These are phyloP conservation scores for Dromiciops gliroides DNA, from an alignment of 2,113 vertebrate genomes.

Conservation along the genomic window DNA sequence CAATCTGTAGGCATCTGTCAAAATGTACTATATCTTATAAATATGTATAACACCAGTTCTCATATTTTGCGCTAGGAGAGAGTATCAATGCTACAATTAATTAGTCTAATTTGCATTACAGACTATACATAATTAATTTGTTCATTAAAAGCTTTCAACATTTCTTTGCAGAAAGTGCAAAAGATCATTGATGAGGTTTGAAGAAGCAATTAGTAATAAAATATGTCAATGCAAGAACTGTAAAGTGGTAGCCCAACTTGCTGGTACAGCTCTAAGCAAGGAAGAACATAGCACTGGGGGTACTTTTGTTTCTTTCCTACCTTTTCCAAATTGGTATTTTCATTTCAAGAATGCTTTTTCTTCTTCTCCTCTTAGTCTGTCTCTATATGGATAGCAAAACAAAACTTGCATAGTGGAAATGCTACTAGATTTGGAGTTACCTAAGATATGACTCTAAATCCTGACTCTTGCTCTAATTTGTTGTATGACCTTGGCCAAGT, in stretches of 20 bases:
- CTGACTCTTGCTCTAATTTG: neutral
- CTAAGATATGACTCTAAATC: neutral
- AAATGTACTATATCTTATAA: conserved; percentile 83
- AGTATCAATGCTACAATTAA: conserved; percentile 86
- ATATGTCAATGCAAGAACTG: conserved; percentile 83
- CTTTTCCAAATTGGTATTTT: conserved; percentile 52
- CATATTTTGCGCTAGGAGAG: conserved; percentile 71
- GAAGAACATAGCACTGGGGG: conserved; percentile 4
- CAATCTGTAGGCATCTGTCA: conserved; percentile 82
- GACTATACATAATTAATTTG: conserved; percentile 88
- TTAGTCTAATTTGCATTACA: conserved; percentile 88
- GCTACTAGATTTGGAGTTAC: neutral
- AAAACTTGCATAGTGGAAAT: neutral
- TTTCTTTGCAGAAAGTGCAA: conserved; percentile 85
- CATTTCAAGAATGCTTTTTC: conserved; percentile 35
- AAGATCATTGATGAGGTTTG: conserved; percentile 85
- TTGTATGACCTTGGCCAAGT: neutral
- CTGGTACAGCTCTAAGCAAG: conserved; percentile 64
- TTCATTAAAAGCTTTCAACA: conserved; percentile 87
- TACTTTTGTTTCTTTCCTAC: conserved; percentile 50
- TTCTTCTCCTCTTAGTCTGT: neutral
- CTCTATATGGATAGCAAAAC: neutral
- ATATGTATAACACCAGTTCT: conserved; percentile 83
- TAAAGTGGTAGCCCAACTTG: conserved; percentile 58
- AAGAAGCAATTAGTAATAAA: conserved; percentile 85